phyloP scores from a whole-genome alignment of 2,113 vertebrate genomes.

The Salminus brasiliensis region DNA sequence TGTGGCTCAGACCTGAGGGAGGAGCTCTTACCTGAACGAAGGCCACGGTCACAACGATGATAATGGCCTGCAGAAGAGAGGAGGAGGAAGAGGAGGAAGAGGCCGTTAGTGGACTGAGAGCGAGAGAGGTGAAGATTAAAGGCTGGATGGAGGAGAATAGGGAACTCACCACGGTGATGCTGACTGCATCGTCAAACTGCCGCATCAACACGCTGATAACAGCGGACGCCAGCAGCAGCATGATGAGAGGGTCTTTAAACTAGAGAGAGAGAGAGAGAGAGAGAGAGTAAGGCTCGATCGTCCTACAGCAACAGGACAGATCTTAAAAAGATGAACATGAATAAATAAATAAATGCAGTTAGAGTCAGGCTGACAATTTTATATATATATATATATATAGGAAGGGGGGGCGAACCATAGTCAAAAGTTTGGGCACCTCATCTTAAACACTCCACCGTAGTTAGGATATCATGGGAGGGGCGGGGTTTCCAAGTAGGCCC shows the following conservation, averaged over 20 bases:
- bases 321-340: too few relatives aligned
- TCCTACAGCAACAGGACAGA: too few relatives aligned
- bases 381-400: too few relatives aligned
- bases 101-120: constrained; percentile 16
- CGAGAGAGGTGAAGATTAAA: not conserved
- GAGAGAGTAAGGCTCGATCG: not conserved
- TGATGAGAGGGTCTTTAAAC: constrained; percentile 99
- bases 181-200: constrained; percentile 98
- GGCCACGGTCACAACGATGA: constrained; percentile 97
- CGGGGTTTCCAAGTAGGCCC: too few relatives aligned
- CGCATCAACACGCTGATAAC: constrained; percentile 97
- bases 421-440: too few relatives aligned
- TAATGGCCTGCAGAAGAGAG: constrained; percentile 84
- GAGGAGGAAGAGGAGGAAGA: constrained; percentile 39
- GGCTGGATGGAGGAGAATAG: constrained; percentile 27
- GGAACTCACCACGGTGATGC: constrained; percentile 95
- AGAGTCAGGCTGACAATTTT: too few relatives aligned
- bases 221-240: constrained; percentile 94
- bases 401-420: too few relatives aligned
- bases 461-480: too few relatives aligned
- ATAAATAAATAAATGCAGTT: too few relatives aligned
- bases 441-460: too few relatives aligned
- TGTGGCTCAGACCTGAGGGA: too few relatives aligned
- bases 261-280: constrained; percentile 66
- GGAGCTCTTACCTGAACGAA: constrained; percentile 89